phyloP scores from a whole-genome alignment of 2,113 vertebrate genomes.

The Hemiprocne comata region DNA sequence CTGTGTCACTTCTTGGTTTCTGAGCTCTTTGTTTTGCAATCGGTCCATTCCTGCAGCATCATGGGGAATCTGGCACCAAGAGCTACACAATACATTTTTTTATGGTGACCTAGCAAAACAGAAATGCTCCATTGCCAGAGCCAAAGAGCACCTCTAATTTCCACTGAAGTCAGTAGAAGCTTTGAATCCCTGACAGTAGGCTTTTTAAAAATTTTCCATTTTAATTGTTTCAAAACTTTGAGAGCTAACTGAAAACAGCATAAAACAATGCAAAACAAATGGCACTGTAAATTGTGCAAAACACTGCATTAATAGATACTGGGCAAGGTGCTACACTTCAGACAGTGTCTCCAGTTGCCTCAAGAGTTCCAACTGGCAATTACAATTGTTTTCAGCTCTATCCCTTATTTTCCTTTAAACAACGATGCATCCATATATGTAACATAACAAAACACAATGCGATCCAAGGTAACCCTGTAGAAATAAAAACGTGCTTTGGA shows the following conservation, averaged over 20 bases:
- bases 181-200: background rate
- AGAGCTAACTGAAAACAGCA: background rate
- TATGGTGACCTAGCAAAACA: background rate
- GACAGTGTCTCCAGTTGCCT: background rate
- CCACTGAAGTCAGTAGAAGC: background rate
- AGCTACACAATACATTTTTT: background rate
- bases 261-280: background rate
- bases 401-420: background rate
- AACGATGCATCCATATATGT: background rate
- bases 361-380: background rate
- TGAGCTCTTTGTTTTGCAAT: background rate
- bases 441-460: background rate
- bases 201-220: background rate
- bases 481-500: conserved; percentile 33
- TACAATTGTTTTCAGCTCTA: background rate
- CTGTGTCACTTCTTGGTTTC: background rate
- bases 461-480: background rate
- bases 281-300: background rate
- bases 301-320: background rate
- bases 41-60: background rate
- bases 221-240: background rate
- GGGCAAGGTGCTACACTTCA: background rate
- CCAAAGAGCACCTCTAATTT: background rate
- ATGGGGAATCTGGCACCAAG: background rate
- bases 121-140: background rate